Evolutionary conservation across 2,113 vertebrate genomes (phyloP).

Genomic region (Fregata magnificens): DNA sequence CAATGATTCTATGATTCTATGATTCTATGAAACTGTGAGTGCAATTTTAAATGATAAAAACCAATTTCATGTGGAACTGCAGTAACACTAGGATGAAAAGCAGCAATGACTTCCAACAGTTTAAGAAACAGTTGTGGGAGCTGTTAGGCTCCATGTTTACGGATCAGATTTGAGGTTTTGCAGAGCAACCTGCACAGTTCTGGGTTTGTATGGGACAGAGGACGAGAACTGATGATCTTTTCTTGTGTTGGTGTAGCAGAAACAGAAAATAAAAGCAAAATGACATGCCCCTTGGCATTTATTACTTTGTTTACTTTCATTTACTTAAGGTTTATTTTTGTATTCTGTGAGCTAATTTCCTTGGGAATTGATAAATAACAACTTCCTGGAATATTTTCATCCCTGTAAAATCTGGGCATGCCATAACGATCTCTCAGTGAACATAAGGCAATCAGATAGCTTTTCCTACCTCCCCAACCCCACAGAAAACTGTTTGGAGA

Average conservation of each 20-base stretch:
- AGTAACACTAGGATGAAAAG: neutral
- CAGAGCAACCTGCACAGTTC: neutral
- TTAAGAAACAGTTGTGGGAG: neutral
- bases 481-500: neutral
- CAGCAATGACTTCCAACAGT: neutral
- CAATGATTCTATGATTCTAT: no score
- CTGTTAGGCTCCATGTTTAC: neutral
- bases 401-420: slow-evolving; percentile 4
- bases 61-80: neutral
- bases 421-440: neutral
- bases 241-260: neutral
- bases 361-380: slow-evolving; percentile 39
- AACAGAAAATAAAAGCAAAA: slow-evolving; percentile 37
- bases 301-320: neutral
- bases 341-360: slow-evolving; percentile 14
- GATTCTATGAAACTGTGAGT: neutral
- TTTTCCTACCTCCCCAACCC: neutral
- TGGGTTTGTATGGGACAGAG: neutral
- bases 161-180: neutral
- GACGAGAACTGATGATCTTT: neutral
- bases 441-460: neutral
- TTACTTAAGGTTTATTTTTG: slow-evolving; percentile 4
- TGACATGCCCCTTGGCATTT: neutral
- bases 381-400: slow-evolving; percentile 30
- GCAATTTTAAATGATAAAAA: neutral